Evolutionary conservation across 2,113 vertebrate species (phyloP).

Genomic region (Callochromis pleurospilus): DNA sequence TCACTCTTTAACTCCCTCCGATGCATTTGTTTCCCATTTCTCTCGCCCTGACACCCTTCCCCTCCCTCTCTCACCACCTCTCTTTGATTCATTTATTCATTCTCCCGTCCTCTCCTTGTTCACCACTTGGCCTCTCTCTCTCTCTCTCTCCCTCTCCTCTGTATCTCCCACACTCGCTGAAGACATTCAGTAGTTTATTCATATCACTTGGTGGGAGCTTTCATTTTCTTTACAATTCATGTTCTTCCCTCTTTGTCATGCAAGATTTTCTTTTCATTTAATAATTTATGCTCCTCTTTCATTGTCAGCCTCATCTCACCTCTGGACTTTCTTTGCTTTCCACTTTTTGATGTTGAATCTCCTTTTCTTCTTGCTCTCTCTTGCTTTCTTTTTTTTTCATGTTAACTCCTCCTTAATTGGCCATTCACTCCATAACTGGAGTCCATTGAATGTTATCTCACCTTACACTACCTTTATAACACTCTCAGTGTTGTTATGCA

Average conservation of each 20-base stretch:
- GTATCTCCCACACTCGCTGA: background rate
- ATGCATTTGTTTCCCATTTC: slow-evolving; percentile 24
- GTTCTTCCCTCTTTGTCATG: background rate
- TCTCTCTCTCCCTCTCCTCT: background rate
- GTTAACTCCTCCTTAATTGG: background rate
- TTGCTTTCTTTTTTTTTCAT: background rate
- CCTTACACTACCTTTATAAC: background rate
- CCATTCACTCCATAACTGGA: background rate
- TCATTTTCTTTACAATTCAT: slow-evolving; percentile 20
- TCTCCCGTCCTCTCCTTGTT: background rate
- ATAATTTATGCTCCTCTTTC: slow-evolving; percentile 3
- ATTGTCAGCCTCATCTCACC: background rate
- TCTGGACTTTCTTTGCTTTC: background rate
- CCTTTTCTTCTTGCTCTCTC: background rate
- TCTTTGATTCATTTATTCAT: background rate
- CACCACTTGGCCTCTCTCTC: background rate
- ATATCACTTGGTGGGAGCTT: slow-evolving; percentile 5
- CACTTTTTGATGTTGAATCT: background rate
- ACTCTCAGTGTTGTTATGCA: background rate
- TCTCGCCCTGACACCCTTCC: background rate
- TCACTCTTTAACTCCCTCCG: slow-evolving; percentile 31
- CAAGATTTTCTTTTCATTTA: background rate
- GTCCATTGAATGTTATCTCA: background rate
- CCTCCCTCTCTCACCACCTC: background rate
- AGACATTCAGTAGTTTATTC: slow-evolving; percentile 9